Base-by-base conservation (phyloP, 53 echinoderm and acorn worm species). In the Holothuria leucospilota region DNA sequence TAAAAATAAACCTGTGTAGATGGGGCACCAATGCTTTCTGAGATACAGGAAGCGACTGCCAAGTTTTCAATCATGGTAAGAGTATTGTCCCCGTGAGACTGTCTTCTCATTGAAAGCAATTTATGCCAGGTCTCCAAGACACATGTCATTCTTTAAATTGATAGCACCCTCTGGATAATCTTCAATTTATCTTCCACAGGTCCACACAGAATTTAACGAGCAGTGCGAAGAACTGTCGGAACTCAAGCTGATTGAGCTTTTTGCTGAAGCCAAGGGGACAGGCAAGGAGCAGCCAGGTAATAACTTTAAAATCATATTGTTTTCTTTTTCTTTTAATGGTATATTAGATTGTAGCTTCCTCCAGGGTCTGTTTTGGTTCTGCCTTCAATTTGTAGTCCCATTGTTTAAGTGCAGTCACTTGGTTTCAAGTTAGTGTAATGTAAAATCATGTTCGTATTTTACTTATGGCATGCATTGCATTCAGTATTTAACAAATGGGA, bases 191-290 rank as follows among this genome's bases (percentile, higher is more conserved):
- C 73, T 39, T 85, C 27, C 85, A 8, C 86, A 98, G 99, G 95
- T 98, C 24, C 93, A 98, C 63, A 78, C 63, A 27, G 94, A 95
- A 78, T 90, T 93, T 62, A 83, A 86, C 26, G 91, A 95, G 68
- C 95, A 95, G 53, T 98, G 99, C 71, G 95, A 98, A 62, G 95
- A 93, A 74, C 85, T 98, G 46, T 91, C 99, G 51, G 90, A 93
- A 74, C 60, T 92, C 46, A 98, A 95, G 83, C 91, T 98, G 42
- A 95, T 97, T 42, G 93, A 93, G 51, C 90, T 95, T 89, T 98
- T 93, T 69, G 88, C 94, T 30, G 90, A 93, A 49, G 88, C 92
- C 26, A 95, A 98, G 86, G 95, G 99, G 18, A 95, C 95, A 24
- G 95, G 99, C 73, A 98, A 92, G 78, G 95, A 93, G 62, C 91